Percentiles rank a stretch among this genome's conserved stretches.
Conservation (phyloP, 2,797 vertebrate genomes). For the Tragopan temminckii region DNA sequence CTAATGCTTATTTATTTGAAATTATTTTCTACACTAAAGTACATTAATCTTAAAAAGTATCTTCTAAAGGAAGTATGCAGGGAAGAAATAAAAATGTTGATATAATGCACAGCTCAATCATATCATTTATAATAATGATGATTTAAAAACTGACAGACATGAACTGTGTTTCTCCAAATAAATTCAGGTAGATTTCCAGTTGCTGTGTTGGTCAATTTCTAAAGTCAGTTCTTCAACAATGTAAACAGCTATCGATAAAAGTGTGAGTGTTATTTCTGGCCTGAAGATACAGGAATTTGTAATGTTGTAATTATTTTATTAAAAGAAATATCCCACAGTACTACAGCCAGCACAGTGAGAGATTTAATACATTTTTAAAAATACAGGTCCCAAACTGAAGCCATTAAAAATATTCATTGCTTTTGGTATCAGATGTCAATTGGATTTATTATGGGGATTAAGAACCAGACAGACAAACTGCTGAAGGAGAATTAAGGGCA, state of each 20-base stretch:
- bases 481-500: conserved; percentile 66
- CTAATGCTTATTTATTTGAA: conserved; percentile 88
- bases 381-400: conserved; percentile 45
- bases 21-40: conserved; percentile 81
- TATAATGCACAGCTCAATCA: conserved; percentile 75
- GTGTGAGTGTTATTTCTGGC: conserved; percentile 41
- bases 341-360: conserved; percentile 50
- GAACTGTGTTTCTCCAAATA: conserved; percentile 49
- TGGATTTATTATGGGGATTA: conserved; percentile 70
- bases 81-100: conserved; percentile 79
- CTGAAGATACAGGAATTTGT: conserved; percentile 56
- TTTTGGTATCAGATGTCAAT: conserved; percentile 65
- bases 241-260: conserved; percentile 65
- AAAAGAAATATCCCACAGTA: conserved; percentile 48
- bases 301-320: conserved; percentile 58
- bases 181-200: conserved; percentile 57
- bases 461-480: conserved; percentile 49
- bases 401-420: conserved; percentile 48
- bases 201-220: conserved; percentile 71
- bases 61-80: conserved; percentile 81
- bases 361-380: conserved; percentile 43
- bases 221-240: conserved; percentile 69
- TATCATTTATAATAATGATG: conserved; percentile 67
- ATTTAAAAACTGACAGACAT: conserved; percentile 54
- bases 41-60: conserved; percentile 80